These are phyloP conservation scores for Saccostrea cuccullata DNA, from an alignment of 1,140 invertebrate genomes.

Conservation along the genomic window DNA sequence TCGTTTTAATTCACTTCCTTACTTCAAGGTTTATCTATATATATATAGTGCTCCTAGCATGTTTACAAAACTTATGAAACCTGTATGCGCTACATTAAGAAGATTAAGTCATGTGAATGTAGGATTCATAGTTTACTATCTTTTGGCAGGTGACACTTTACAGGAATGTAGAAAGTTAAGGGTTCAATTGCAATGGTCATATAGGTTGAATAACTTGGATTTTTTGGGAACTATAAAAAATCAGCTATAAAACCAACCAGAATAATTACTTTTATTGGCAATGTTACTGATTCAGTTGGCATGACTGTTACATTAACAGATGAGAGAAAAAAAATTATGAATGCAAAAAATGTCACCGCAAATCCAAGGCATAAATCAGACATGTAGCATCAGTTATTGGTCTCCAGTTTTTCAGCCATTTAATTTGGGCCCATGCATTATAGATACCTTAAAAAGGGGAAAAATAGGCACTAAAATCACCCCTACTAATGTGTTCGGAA, in stretches of 20 bases:
- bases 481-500: too few relatives aligned
- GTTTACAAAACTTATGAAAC: conserved; percentile 43
- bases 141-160: conserved; percentile 37
- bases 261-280: conserved; percentile 56
- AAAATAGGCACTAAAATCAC: too few relatives aligned
- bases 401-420: conserved; percentile 53
- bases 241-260: conserved; percentile 58
- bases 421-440: conserved; percentile 54
- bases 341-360: conserved; percentile 3
- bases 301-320: conserved; percentile 57
- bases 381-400: conserved; percentile 51
- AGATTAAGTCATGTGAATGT: neutral
- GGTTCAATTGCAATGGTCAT: conserved; percentile 40
- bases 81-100: neutral
- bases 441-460: conserved; percentile 43
- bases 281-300: conserved; percentile 54
- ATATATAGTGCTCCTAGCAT: conserved; percentile 26
- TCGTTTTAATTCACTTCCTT: conserved; percentile 53
- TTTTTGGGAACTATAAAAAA: conserved; percentile 59
- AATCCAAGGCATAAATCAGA: conserved; percentile 41
- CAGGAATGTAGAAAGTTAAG: conserved; percentile 42
- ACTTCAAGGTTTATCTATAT: conserved; percentile 51
- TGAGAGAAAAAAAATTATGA: conserved; percentile 42
- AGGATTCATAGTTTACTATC: conserved; percentile 35
- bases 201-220: conserved; percentile 44